A percentile compares a stretch with the other conserved stretches of the same genome.
Evolutionary conservation across 2,113 vertebrate genomes (phyloP).

Genomic region (Sprattus sprattus): DNA sequence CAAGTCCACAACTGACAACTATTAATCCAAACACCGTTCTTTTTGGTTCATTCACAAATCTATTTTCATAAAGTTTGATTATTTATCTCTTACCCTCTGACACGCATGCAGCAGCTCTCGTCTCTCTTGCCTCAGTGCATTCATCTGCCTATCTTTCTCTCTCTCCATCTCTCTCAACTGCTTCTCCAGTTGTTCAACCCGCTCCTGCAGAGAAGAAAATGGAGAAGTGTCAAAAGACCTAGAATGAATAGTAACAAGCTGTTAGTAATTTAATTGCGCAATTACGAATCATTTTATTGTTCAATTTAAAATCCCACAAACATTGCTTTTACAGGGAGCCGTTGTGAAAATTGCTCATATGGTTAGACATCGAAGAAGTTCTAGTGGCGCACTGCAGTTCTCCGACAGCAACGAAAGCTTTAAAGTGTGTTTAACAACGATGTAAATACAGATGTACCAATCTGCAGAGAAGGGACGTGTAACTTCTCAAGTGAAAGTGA

Average conservation of each 20-base stretch:
- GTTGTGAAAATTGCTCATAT: not conserved
- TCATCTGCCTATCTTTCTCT: constrained; percentile 68
- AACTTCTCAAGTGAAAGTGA: too few species aligned
- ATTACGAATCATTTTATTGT: not conserved
- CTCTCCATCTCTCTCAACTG: constrained; percentile 70
- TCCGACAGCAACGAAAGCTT: not conserved
- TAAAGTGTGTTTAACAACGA: not conserved
- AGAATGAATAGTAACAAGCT: not conserved
- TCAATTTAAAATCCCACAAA: not conserved
- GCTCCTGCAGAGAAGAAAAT: constrained; percentile 53
- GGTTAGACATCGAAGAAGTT: not conserved
- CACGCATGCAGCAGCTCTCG: constrained; percentile 59
- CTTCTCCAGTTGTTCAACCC: constrained; percentile 62
- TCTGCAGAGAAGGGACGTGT: not conserved
- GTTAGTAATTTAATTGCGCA: not conserved
- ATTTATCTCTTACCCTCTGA: constrained; percentile 51
- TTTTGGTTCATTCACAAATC: not conserved
- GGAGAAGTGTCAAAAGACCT: not conserved
- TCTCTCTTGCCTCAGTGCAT: constrained; percentile 62
- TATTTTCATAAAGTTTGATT: not conserved
- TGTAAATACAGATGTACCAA: too few species aligned
- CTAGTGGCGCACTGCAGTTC: not conserved
- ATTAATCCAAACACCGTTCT: not conserved
- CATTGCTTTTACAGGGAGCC: not conserved
- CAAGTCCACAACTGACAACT: not conserved